Evolutionary conservation across 1,140 invertebrate genomes (phyloP), one percentile per base, ranked within the genome.

Genomic region (Lysiphlebus fabarum): DNA sequence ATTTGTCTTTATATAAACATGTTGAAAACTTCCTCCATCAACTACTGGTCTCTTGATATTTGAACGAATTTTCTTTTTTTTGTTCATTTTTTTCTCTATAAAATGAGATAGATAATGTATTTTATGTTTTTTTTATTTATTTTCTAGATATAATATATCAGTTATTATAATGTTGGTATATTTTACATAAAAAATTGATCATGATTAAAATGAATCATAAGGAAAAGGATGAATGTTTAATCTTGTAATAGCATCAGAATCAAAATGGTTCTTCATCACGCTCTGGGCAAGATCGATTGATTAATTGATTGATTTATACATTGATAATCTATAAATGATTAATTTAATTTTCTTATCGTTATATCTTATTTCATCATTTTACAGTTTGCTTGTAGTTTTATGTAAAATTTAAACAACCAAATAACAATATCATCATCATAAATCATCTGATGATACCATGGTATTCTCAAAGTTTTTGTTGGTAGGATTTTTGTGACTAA

Each of bases 21-120:
- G 34, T 53, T 56, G 61, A 4, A 26, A 26, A 26, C 60, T 63
- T 63, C 68, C 77, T 79, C 74, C 63, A 71, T 66, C 63, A 56
- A 45, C 63, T 77, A 75, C 77, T 79, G 75, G 65, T 76, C 67
- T 74, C 76, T 77, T 78, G 76, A 74, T 78, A 70, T 69, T 36
- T 14, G 10, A 62, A 62, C 58, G 62, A 47, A 26, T 26, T 26
- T 26, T 26, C 4, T 26, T 26, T 26, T 26, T 4, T 26, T 1
- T 26, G 2, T 26, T 26, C 17, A 2, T 26, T 17, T 3, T 17
- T 1, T 17, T 17, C 17, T 17, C 17, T 26, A 26, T 4, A 26
- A 26, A 26, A 26, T 26, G 17, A 2, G 17, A 26, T 26, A 1
- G 17, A 26, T 26, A 26, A 1, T 4, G n/a, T n/a, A n/a, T n/a